These are phyloP conservation scores for Dissostichus mawsoni DNA, from an alignment of 2,113 vertebrate species.

Conservation along the genomic window DNA sequence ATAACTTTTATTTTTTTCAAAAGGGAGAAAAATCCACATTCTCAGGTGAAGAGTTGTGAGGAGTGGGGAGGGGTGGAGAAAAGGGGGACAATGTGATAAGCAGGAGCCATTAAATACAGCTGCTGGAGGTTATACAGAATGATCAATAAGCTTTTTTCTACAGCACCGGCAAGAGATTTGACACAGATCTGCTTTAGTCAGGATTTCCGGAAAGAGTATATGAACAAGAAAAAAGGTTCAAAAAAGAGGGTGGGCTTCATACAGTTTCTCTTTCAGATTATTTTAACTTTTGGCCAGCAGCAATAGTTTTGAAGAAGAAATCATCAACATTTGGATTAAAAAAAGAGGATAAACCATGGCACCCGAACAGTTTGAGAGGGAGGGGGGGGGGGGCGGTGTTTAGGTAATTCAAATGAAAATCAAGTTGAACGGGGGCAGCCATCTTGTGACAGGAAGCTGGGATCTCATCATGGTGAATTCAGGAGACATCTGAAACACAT, in stretches of 20 bases:
- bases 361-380: conserved; percentile 81
- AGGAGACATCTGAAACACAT: conserved; percentile 89
- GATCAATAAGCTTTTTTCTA: conserved; percentile 81
- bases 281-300: conserved; percentile 76
- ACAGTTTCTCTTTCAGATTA: conserved; percentile 64
- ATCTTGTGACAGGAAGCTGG: conserved; percentile 85
- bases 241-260: conserved; percentile 37
- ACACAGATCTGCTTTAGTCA: conserved; percentile 75
- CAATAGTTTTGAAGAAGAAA: conserved; percentile 76
- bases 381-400: conserved; percentile 8
- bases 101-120: conserved; percentile 77
- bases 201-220: conserved; percentile 66
- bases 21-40: conserved; percentile 82
- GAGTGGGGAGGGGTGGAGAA: background rate
- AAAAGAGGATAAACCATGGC: conserved; percentile 87
- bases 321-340: conserved; percentile 80
- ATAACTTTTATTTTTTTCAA: conserved; percentile 84
- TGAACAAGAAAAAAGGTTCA: conserved; percentile 30
- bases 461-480: conserved; percentile 82
- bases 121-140: conserved; percentile 81
- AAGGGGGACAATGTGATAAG: conserved; percentile 59
- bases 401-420: conserved; percentile 74
- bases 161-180: conserved; percentile 72
- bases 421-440: conserved; percentile 71
- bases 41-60: conserved; percentile 72